Evolutionary conservation across 2,888 invertebrate species (phyloP), one percentile per base, ranked within the genome.

Genomic region (Abscondita cerata): DNA sequence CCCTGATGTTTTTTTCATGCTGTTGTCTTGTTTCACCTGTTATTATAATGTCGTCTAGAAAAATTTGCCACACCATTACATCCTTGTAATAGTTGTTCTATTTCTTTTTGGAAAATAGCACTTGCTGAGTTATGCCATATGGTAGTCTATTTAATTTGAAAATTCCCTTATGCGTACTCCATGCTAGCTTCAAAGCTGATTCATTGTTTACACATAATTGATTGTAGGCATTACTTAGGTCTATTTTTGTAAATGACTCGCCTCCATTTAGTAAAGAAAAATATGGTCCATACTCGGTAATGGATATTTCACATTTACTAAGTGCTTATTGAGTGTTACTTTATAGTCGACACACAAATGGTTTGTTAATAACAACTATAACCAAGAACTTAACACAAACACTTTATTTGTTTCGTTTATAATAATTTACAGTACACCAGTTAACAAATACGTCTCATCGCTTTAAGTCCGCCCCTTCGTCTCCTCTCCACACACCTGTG

Each of bases 31-130:
- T 68, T 25, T 62, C 59, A 1, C 72, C 73, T 5, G 73, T 73
- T 1, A 77, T 65, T 5, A 74, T 52, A 25, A 77, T 69, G 40
- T 76, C 77, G 52, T 78, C 75, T 15, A 73, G 60, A 62, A 72
- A 77, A 65, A 67, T 68, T n/a, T 11, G 13, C 3, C 4, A 12
- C 13, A 3, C 38, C 38, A 2, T 12, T 4, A 12, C 4, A 5
- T 2, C 41, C 16, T 41, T 13, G 6, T 13, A 41, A 13, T 16
- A 13, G 4, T 11, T 12, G 12, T 13, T 41, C 6, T 15, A 41
- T 2, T 2, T 12, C 15, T 41, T 41, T 41, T 13, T 41, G 41
- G 15, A 13, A 41, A 12, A 41, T 41, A 4, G 41, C 13, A 3
- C 15, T 16, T 12, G 41, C 41, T 5, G 41, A 16, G 41, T 9